Conservation (phyloP, 2,797 vertebrate genomes). For the Cossypha heuglini region DNA sequence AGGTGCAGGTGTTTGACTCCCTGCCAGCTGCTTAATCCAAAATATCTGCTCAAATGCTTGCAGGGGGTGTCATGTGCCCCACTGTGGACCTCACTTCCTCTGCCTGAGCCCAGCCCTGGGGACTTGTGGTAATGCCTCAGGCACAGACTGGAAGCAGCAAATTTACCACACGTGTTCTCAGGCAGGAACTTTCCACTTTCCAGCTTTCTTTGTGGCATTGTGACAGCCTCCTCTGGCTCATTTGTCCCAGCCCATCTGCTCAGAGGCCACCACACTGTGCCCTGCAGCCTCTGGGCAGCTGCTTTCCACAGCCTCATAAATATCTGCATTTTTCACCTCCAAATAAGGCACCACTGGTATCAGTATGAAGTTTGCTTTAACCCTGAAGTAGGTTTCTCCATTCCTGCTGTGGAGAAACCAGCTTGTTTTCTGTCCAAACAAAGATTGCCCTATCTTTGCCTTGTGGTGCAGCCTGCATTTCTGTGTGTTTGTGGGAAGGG, state of each 20-base stretch:
- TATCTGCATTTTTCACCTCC: background rate
- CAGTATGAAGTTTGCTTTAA: background rate
- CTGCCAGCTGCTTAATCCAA: background rate
- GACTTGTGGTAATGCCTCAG: background rate
- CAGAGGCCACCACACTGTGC: accelerated
- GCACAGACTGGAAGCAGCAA: background rate
- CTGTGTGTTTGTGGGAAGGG: background rate
- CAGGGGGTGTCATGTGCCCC: background rate
- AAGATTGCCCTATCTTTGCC: background rate
- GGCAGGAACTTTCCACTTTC: background rate
- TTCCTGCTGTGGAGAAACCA: background rate
- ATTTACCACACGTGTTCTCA: accelerated
- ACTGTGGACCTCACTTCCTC: background rate
- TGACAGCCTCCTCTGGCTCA: accelerated
- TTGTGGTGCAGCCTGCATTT: background rate
- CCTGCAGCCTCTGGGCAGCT: background rate
- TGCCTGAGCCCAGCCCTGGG: background rate
- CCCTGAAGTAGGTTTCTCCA: background rate
- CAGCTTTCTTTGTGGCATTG: accelerated
- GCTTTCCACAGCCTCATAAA: background rate
- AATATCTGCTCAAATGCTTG: background rate
- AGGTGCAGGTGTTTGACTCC: background rate
- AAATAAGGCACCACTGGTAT: no score
- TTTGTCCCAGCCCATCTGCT: background rate
- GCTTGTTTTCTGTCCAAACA: background rate